These are phyloP conservation scores for Podarcis muralis DNA, from an alignment of 2,113 vertebrate species.

Conservation along the genomic window DNA sequence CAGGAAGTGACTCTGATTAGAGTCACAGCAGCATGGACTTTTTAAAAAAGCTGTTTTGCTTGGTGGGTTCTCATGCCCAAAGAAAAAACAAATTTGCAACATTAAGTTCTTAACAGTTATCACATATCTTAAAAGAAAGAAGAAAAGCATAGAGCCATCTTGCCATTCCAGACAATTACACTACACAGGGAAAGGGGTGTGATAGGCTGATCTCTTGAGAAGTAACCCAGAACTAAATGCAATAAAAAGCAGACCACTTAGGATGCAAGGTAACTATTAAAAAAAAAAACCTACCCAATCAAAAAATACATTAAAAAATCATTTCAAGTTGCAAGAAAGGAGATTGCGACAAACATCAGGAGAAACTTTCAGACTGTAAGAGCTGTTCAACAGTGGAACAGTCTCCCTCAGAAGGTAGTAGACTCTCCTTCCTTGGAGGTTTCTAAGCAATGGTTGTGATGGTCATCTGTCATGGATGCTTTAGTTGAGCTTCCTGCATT, in stretches of 20 bases:
- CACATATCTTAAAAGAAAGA: neutral
- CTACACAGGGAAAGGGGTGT: no score
- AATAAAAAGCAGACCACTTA: neutral
- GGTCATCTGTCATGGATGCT: no score
- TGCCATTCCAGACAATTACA: no score
- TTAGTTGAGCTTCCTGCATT: no score
- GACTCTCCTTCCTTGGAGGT: no score
- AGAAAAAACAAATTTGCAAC: neutral
- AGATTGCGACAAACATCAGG: no score
- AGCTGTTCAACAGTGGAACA: no score
- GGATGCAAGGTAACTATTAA: neutral
- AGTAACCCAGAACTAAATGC: neutral
- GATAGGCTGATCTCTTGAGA: neutral
- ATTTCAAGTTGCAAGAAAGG: no score
- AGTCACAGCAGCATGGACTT: neutral
- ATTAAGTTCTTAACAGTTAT: neutral
- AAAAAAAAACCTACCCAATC: neutral
- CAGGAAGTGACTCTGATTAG: neutral
- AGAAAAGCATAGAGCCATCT: neutral
- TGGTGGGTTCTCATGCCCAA: neutral
- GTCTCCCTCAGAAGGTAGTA: no score
- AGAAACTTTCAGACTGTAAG: no score
- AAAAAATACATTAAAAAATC: neutral
- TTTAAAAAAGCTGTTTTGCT: neutral
- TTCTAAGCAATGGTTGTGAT: no score